phyloP scores from a whole-genome alignment of 2,113 vertebrate genomes.

The Brachyhypopomus occidentalis region DNA sequence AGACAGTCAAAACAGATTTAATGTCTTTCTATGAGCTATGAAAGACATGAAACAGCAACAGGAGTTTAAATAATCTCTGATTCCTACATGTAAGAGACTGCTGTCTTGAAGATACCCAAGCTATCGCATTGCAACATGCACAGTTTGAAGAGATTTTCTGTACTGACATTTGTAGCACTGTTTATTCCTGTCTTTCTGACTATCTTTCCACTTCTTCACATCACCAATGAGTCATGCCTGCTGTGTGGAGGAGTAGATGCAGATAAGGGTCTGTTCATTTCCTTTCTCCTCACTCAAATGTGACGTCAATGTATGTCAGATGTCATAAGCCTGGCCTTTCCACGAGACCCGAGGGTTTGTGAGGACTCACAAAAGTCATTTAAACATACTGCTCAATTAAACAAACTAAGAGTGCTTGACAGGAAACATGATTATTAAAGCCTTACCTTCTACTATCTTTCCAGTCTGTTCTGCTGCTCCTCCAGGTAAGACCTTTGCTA shows the following conservation, averaged over 20 bases:
- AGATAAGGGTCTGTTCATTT: conserved; percentile 48
- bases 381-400: conserved; percentile 2
- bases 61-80: neutral
- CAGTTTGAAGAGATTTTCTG: neutral
- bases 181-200: conserved; percentile 19
- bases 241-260: conserved; percentile 36
- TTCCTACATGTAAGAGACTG: neutral
- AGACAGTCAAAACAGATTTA: neutral
- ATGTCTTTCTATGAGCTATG: neutral
- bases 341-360: neutral
- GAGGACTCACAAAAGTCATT: neutral
- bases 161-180: neutral
- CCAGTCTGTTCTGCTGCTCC: conserved; percentile 93
- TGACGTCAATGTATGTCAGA: conserved; percentile 31
- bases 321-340: conserved; percentile 23
- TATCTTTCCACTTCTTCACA: conserved; percentile 45
- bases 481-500: conserved; percentile 94
- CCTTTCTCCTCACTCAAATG: conserved; percentile 25
- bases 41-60: neutral
- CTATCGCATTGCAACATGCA: neutral
- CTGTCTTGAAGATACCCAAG: neutral
- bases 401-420: neutral
- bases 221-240: conserved; percentile 46
- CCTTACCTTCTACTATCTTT: conserved; percentile 92
- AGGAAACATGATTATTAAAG: neutral